phyloP scores from a whole-genome alignment of 2,888 invertebrate genomes.

The Rhaphigaster nebulosa region DNA sequence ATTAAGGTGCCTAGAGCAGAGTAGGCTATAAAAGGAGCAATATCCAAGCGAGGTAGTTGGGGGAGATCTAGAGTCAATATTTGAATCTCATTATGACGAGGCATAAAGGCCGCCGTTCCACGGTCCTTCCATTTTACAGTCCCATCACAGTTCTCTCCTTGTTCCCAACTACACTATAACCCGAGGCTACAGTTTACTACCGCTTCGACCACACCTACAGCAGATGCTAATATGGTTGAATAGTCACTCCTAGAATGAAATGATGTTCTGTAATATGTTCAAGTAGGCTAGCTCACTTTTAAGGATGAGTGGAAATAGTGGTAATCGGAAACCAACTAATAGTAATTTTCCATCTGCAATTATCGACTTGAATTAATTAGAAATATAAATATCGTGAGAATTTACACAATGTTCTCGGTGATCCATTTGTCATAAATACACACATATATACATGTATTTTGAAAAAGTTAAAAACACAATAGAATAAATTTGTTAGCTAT shows the following conservation, averaged over 20 bases:
- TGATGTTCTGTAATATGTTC: not conserved
- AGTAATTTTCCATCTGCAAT: no score
- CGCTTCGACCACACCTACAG: not conserved
- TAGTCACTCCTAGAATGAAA: not conserved
- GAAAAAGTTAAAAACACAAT: no score
- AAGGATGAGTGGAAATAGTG: no score
- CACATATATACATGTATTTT: no score
- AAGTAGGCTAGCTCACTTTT: no score
- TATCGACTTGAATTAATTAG: no score
- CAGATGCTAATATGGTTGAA: not conserved
- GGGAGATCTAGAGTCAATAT: not conserved
- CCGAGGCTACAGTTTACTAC: not conserved
- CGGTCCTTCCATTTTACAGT: not conserved
- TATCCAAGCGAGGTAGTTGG: not conserved
- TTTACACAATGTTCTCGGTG: no score
- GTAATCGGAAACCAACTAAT: no score
- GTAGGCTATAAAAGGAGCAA: not conserved
- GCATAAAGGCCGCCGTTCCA: not conserved
- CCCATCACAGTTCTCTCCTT: not conserved
- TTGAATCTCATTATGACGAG: not conserved
- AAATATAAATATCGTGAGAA: no score
- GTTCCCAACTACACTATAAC: not conserved
- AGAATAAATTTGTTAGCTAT: no score
- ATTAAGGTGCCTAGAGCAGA: not conserved
- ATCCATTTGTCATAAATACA: no score